Evolutionary conservation across 2,797 vertebrate species (phyloP), one percentile per base, ranked within the genome.

Genomic region (Spinibarbus caldwelli): DNA sequence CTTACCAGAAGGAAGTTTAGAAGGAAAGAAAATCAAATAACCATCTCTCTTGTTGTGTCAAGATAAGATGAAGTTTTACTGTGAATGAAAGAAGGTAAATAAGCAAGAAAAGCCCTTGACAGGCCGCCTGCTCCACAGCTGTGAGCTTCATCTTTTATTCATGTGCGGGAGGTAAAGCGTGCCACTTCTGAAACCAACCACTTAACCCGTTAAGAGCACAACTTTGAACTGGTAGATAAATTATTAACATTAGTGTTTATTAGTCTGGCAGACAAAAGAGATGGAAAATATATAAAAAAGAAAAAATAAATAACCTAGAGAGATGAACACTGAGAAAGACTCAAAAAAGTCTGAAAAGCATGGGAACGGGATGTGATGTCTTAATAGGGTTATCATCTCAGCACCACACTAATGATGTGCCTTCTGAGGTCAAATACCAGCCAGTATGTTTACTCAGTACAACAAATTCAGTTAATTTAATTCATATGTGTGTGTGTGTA

Each of bases 121-220:
- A 94, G 95, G 95, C 95, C 94, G 95, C 94, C 90, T 93, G 91
- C 94, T 94, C 93, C 93, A 79, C 94, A 94, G 95, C 92, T 95
- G 93, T 91, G 87, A 87, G 90, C 91, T 92, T 96, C 96, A 97
- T 97, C 92, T 96, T 97, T 97, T 97, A 98, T 97, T 97, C 96
- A 97, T 97, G 96, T 92, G 92, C 80, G 85, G 92, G 92, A 93
- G 92, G 94, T 93, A 93, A 93, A 91, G 90, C 88, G 91, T 90
- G 92, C 90, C 90, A 90, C 90, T 93, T 93, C 91, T 43, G 93
- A 95, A 95, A 96, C 93, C 95, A 94, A 92, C 94, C 95, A 96
- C 96, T 97, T 97, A 97, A 97, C 97, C 96, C 95, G 86, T 95
- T 96, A 94, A 91, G 91, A 90, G 90, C 90, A 91, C 91, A 94